A percentile compares a stretch with the other conserved stretches of the same genome.
These are phyloP conservation scores for Propithecus coquereli DNA, from an alignment of 2,113 vertebrate species.

Conservation along the genomic window DNA sequence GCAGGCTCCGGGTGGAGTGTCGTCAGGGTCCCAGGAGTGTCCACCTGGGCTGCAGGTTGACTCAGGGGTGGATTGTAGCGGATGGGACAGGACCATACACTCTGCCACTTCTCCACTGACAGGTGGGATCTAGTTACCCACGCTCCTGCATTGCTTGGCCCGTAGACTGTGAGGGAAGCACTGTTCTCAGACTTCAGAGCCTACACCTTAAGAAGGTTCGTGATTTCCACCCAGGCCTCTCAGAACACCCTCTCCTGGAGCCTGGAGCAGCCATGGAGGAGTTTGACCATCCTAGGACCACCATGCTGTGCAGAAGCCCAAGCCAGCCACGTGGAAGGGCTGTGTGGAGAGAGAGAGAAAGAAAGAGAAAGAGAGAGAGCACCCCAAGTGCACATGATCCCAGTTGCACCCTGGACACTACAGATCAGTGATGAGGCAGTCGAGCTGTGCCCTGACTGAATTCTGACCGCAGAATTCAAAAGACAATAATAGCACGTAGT, in stretches of 20 bases:
- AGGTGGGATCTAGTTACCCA: background rate
- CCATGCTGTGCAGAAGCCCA: background rate
- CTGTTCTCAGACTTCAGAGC: background rate
- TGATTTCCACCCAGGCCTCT: background rate
- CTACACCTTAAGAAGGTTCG: background rate
- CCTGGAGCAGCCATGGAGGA: background rate
- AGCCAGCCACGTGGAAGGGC: background rate
- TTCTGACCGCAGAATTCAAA: background rate
- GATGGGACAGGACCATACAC: too few species aligned
- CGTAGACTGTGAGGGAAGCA: too few species aligned
- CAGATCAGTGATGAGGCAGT: background rate
- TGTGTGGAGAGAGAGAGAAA: background rate
- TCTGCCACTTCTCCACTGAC: background rate
- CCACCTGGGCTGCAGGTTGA: background rate
- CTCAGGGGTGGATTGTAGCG: background rate
- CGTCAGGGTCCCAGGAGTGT: background rate
- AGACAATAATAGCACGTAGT: background rate
- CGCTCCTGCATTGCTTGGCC: background rate
- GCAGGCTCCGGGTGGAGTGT: fast-evolving
- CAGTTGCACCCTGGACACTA: background rate
- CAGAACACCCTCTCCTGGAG: background rate
- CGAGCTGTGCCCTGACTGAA: background rate
- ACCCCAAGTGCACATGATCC: background rate
- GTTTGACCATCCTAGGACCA: background rate
- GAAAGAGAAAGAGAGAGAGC: background rate